phyloP scores from a whole-genome alignment of 1,140 invertebrate species.

The Leptinotarsa defecta region DNA sequence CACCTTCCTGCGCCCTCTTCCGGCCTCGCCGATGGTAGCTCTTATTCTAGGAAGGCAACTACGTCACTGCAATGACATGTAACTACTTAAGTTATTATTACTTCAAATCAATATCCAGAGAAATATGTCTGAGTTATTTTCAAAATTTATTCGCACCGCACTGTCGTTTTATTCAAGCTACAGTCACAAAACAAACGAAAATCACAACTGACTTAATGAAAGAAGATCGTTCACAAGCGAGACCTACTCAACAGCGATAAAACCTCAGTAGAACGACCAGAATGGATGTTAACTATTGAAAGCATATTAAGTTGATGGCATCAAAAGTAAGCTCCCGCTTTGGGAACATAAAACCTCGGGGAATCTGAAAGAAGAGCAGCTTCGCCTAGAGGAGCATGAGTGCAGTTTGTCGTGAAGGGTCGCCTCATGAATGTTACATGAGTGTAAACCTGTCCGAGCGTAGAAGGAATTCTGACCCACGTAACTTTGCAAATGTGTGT shows the following conservation, averaged over 20 bases:
- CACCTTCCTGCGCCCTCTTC: too few species aligned
- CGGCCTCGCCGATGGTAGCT: too few species aligned
- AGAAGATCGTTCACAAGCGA: too few species aligned
- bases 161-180: too few species aligned
- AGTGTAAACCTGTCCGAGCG: slow-evolving; percentile 28
- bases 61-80: too few species aligned
- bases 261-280: neutral
- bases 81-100: too few species aligned
- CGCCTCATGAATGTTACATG: slow-evolving; percentile 28
- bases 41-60: too few species aligned
- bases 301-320: slow-evolving; percentile 17
- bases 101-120: too few species aligned
- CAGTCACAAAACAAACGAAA: too few species aligned
- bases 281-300: slow-evolving; percentile 11
- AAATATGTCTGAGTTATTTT: too few species aligned
- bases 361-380: slow-evolving; percentile 21
- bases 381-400: slow-evolving; percentile 13
- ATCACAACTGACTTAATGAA: too few species aligned
- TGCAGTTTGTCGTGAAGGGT: slow-evolving; percentile 29
- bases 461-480: slow-evolving; percentile 22
- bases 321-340: slow-evolving; percentile 10
- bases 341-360: slow-evolving; percentile 21
- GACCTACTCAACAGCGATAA: neutral
- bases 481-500: slow-evolving; percentile 12
- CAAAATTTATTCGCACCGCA: too few species aligned